These are phyloP conservation scores for Ondatra zibethicus DNA, from an alignment of 2,113 vertebrate species.

Conservation along the genomic window DNA sequence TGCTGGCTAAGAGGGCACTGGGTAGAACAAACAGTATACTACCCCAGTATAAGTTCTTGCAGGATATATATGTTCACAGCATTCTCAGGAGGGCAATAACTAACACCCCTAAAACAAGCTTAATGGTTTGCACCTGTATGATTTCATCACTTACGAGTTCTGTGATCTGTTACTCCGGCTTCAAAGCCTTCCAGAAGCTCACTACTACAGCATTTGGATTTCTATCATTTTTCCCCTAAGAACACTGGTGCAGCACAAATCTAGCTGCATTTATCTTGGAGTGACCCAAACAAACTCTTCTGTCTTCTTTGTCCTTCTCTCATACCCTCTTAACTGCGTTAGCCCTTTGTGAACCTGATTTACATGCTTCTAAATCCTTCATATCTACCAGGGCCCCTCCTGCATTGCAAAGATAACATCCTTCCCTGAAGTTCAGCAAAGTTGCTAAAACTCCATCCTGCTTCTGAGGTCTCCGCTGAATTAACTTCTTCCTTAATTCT, in stretches of 20 bases:
- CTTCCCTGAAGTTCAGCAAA: not conserved
- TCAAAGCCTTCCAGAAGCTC: not conserved
- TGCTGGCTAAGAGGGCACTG: not conserved
- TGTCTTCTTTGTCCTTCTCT: not conserved
- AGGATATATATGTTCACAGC: not conserved
- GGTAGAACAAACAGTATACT: not conserved
- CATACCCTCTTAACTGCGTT: not conserved
- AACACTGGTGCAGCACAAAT: not conserved
- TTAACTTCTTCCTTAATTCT: not conserved
- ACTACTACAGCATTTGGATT: not conserved
- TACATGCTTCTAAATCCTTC: not conserved
- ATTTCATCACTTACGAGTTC: not conserved
- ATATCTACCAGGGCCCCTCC: not conserved
- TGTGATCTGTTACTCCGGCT: too few species aligned
- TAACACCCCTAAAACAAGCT: not conserved
- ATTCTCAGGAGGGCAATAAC: not conserved
- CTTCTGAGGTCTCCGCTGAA: too few species aligned
- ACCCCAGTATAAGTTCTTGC: not conserved
- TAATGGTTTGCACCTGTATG: not conserved
- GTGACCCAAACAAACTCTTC: not conserved
- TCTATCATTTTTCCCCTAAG: not conserved
- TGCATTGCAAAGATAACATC: too few species aligned
- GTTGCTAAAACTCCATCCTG: not conserved
- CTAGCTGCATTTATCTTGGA: not conserved
- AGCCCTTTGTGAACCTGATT: not conserved